Conservation (phyloP, 2,888 invertebrate species). For the Malthinus flaveolus region DNA sequence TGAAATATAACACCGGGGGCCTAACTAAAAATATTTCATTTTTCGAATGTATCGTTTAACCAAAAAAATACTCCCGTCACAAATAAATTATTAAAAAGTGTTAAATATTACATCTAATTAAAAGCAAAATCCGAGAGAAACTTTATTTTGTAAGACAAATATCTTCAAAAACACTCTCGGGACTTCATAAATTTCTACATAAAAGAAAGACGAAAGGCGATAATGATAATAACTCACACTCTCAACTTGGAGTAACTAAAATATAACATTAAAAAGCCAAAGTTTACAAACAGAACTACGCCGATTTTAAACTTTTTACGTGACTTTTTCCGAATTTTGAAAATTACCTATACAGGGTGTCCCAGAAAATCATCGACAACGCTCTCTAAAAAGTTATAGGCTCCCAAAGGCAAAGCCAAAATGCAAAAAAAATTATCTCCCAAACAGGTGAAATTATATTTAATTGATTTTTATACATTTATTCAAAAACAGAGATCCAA, state of each 20-base stretch:
- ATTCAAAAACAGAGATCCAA: too few species aligned
- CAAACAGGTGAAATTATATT: too few species aligned
- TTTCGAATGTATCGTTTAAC: neutral
- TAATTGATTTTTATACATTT: too few species aligned
- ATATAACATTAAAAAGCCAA: constrained; percentile 25
- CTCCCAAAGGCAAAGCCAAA: too few species aligned
- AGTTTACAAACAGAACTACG: too few species aligned
- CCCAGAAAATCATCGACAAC: too few species aligned
- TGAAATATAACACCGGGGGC: neutral
- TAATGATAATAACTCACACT: constrained; percentile 36
- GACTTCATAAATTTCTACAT: constrained; percentile 40
- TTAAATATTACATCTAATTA: constrained; percentile 41
- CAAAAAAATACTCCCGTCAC: too few species aligned
- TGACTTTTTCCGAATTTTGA: neutral
- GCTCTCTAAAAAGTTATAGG: too few species aligned
- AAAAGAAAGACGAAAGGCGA: constrained; percentile 38
- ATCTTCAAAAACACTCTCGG: constrained; percentile 40
- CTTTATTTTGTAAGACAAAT: constrained; percentile 34
- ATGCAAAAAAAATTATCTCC: too few species aligned
- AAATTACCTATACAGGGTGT: too few species aligned
- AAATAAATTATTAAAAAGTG: constrained; percentile 34
- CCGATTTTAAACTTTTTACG: constrained; percentile 1
- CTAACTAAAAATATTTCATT: neutral
- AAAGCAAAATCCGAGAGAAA: constrained; percentile 34
- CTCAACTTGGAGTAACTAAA: constrained; percentile 34